Base-by-base conservation (phyloP, 2,797 vertebrate genomes). In the Lindbergichthys nudifrons region DNA sequence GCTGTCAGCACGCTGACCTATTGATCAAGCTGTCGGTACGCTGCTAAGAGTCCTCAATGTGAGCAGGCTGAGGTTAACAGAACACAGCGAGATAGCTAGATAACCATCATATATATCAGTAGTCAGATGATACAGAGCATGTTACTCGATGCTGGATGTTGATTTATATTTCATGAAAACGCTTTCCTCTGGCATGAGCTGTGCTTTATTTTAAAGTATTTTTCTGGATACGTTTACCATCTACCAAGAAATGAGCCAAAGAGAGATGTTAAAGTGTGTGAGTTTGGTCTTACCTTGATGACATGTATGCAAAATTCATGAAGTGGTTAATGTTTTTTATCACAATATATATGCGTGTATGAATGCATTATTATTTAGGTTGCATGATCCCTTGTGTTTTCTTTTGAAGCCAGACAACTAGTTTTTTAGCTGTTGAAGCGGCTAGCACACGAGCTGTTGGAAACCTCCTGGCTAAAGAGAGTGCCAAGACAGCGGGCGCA, bases 1-100 rank as follows among this genome's bases (percentile, higher is more conserved):
- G 83, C 92, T 92, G 89, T 92, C 92, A 91, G 86, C 87, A 82
- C 65, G 57, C 75, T 92, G 92, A 93, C 89, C 92, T 94, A 94
- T 94, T 92, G 93, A 94, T 93, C 88, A 91, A 84, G 74, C 92
- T 90, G 92, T 93, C 92, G 78, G 89, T 85, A 30, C 13, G 62
- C 86, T 50, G 87, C 85, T 89, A 84, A 87, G 82, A 91, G 91
- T 92, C 89, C 84, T 89, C 87, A 80, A 13, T 58, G 82, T 72
- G 74, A 89, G 85, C 83, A 62, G 86, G 79, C 83, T 86, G 75
- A 87, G 89, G 86, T 90, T 91, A 90, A 92, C 85, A 88, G 90
- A 88, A 88, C 70, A 84, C 82, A 86, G 88, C 82, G 6, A 84
- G 86, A 87, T 87, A 79, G 84, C 83, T 5, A 79, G 92, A 93